A percentile compares a stretch with the other conserved stretches of the same genome.
These are phyloP conservation scores for Oryzias melastigma DNA, from an alignment of 2,113 vertebrate species.

Conservation along the genomic window DNA sequence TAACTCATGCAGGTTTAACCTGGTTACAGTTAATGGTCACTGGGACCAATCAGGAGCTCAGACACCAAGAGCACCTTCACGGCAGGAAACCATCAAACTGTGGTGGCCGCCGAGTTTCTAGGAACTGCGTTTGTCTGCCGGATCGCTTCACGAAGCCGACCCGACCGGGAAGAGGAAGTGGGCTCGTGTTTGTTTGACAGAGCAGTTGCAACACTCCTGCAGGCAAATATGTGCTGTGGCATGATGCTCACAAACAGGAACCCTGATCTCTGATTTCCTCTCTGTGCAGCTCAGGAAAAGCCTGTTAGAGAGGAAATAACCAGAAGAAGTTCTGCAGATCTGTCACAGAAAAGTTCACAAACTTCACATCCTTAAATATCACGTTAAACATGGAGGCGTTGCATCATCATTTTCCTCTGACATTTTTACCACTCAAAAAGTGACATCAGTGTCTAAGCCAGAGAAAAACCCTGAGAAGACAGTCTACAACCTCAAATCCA, in stretches of 20 bases:
- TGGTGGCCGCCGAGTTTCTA: conserved; percentile 41
- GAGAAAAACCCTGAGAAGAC: too few relatives aligned
- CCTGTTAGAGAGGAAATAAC: too few relatives aligned
- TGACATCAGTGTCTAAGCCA: too few relatives aligned
- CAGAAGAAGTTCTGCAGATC: too few relatives aligned
- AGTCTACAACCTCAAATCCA: too few relatives aligned
- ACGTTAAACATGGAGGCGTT: too few relatives aligned
- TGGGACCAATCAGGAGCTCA: neutral
- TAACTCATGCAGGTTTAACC: too few relatives aligned
- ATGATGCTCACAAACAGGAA: conserved; percentile 14
- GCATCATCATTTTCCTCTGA: too few relatives aligned
- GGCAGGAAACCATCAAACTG: conserved; percentile 36
- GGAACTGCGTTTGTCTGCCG: conserved; percentile 31
- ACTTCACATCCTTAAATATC: too few relatives aligned
- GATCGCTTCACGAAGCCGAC: neutral
- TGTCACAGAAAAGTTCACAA: too few relatives aligned
- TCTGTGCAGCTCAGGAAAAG: conserved; percentile 1
- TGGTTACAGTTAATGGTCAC: too few relatives aligned
- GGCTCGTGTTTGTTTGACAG: conserved; percentile 29
- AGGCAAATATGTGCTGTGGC: conserved; percentile 28
- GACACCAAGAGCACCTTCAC: neutral
- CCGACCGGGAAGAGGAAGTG: conserved; percentile 59
- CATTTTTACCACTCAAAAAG: too few relatives aligned
- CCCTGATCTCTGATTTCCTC: conserved; percentile 26
- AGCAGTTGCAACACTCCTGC: conserved; percentile 39